phyloP scores from a whole-genome alignment of 2,113 vertebrate species.

The Menidia beryllina region DNA sequence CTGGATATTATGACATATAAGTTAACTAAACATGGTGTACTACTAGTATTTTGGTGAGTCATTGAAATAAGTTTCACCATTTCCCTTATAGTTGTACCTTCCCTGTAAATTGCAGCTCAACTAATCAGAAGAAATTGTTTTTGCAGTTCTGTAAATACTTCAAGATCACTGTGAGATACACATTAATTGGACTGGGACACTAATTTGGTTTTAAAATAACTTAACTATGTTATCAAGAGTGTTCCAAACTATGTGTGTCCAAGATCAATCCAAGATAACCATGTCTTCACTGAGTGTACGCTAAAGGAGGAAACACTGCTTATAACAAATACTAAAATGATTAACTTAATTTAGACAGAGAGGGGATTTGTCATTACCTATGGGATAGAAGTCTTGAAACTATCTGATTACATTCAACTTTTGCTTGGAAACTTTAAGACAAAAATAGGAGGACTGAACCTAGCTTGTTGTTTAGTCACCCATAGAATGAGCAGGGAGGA shows the following conservation, averaged over 20 bases:
- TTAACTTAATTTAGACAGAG: constrained; percentile 12
- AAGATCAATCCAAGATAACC: too few relatives aligned
- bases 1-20: constrained; percentile 1
- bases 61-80: not conserved
- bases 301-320: constrained; percentile 14
- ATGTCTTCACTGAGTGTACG: constrained; percentile 23
- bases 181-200: too few relatives aligned
- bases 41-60: too few relatives aligned
- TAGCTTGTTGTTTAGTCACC: constrained; percentile 56
- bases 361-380: not conserved
- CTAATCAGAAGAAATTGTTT: too few relatives aligned
- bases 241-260: too few relatives aligned
- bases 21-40: not conserved
- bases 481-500: constrained; percentile 56
- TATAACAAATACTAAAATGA: not conserved
- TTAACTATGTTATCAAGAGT: too few relatives aligned
- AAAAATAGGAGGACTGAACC: constrained; percentile 13
- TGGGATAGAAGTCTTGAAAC: not conserved
- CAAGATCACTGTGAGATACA: too few relatives aligned
- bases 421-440: not conserved
- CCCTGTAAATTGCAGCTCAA: not conserved
- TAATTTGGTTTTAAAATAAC: not conserved
- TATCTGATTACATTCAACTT: not conserved
- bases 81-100: not conserved
- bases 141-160: too few relatives aligned